Conservation (phyloP, 2,888 invertebrate genomes). For the Tiliacea citrago region DNA sequence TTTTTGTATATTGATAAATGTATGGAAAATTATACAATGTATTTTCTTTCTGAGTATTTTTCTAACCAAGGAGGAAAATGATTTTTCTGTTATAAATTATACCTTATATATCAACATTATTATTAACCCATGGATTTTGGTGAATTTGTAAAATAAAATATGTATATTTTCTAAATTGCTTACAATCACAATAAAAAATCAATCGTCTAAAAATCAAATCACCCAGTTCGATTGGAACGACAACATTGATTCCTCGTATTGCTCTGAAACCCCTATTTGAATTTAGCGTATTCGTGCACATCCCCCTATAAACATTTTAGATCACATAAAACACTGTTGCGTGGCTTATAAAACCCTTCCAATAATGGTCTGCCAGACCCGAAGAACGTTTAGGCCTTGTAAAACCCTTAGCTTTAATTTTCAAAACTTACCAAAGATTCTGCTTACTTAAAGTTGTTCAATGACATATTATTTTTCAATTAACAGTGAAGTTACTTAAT, state of each 20-base stretch:
- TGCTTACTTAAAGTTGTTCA: slow-evolving; percentile 65
- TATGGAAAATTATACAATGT: slow-evolving; percentile 19
- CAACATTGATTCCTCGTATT: slow-evolving; percentile 40
- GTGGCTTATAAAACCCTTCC: slow-evolving; percentile 70
- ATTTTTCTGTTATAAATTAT: not conserved
- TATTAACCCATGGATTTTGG: too few species aligned
- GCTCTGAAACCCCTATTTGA: slow-evolving; percentile 49
- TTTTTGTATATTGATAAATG: slow-evolving; percentile 12
- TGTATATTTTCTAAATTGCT: not conserved
- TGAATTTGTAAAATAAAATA: too few species aligned
- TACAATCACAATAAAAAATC: not conserved
- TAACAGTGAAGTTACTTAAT: slow-evolving; percentile 67
- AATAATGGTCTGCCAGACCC: slow-evolving; percentile 64
- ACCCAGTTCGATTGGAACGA: slow-evolving; percentile 14
- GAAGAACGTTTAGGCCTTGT: slow-evolving; percentile 66
- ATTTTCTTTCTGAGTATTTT: not conserved
- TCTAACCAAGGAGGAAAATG: not conserved
- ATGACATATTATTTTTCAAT: slow-evolving; percentile 71
- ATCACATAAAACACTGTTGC: slow-evolving; percentile 67
- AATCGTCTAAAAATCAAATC: slow-evolving; percentile 20
- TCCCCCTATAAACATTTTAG: slow-evolving; percentile 67
- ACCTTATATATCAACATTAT: too few species aligned
- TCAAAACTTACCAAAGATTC: slow-evolving; percentile 49
- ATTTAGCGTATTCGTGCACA: slow-evolving; percentile 57
- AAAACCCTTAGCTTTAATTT: slow-evolving; percentile 69